Percentiles rank a stretch among this genome's conserved stretches.
Conservation (phyloP, 2,797 vertebrate genomes). For the Chaetophractus vellerosus region DNA sequence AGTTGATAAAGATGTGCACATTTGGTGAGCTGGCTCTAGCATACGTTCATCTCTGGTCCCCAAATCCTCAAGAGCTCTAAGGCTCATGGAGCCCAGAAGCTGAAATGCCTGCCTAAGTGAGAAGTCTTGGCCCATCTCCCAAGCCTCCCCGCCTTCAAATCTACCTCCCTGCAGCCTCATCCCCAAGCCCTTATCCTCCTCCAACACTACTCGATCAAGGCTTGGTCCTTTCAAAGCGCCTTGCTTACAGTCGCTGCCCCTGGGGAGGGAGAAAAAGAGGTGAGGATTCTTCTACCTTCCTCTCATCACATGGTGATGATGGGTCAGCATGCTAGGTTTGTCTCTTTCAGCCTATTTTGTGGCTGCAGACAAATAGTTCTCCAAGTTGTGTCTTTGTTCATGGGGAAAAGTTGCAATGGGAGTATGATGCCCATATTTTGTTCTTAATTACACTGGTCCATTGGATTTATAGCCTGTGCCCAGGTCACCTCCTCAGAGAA, state of each 20-base stretch:
- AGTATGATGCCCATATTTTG: neutral
- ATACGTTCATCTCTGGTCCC: rapidly evolving
- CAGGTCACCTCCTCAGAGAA: neutral
- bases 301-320: neutral
- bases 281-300: rapidly evolving
- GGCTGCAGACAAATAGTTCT: neutral
- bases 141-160: too few species aligned
- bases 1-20: neutral
- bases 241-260: neutral
- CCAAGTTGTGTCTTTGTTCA: neutral
- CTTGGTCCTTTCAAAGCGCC: neutral
- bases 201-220: neutral
- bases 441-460: rapidly evolving
- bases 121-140: neutral
- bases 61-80: too few species aligned
- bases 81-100: neutral
- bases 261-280: neutral
- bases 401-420: too few species aligned
- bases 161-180: neutral
- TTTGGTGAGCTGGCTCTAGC: too few species aligned
- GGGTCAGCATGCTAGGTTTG: neutral
- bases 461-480: neutral
- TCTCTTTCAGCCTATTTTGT: neutral
- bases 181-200: neutral
- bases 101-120: too few species aligned